Evolutionary conservation across 2,113 vertebrate genomes (phyloP), one percentile per base, ranked within the genome.

Genomic region (Tetrao urogallus): DNA sequence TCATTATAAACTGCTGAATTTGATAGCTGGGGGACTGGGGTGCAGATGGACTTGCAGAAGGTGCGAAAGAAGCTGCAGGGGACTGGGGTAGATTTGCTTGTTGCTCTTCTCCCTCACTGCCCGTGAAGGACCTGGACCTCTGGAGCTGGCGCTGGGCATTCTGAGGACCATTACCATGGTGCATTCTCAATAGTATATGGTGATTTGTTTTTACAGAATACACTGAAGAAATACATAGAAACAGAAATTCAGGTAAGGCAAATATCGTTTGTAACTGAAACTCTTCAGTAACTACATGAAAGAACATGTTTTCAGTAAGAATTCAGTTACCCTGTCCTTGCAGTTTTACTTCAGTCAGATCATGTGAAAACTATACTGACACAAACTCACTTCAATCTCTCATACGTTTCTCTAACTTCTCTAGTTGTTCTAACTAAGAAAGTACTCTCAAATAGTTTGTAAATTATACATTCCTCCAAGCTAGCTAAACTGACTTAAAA

Each of bases 141-240:
- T 99, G 99, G 73, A 99, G 98, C 97, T 98, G 99, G 81, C 99
- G 98, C 97, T 99, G 99, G 90, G 98, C 98, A 93, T 98, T 99
- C 96, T 99, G 99, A 95, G 99, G 98, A 97, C 99, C 99, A 93
- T 97, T 99, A 97, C 99, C 99, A 99, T 99, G 99, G 98, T 99
- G 99, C 99, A 99, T 99, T 96, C 98, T 99, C 96, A 66, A 97
- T 94, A 95, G 94, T 96, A 89, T 97, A 89, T 28, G 27, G 42
- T 19, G 24, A 5, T 27, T 25, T 24, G 14, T 52, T 94, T 95
- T 95, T 89, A 97, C 88, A 90, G 56, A 67, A 27, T 7, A 42
- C 2, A 32, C 92, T 97, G 80, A 94, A 90, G 86, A 96, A 97
- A 96, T 13, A 69, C 12, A 96, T 4, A 90, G 90, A 97, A 96